Evolutionary conservation across 2,888 invertebrate species (phyloP), one percentile per base, ranked within the genome.

Genomic region (Drosophila picticornis): DNA sequence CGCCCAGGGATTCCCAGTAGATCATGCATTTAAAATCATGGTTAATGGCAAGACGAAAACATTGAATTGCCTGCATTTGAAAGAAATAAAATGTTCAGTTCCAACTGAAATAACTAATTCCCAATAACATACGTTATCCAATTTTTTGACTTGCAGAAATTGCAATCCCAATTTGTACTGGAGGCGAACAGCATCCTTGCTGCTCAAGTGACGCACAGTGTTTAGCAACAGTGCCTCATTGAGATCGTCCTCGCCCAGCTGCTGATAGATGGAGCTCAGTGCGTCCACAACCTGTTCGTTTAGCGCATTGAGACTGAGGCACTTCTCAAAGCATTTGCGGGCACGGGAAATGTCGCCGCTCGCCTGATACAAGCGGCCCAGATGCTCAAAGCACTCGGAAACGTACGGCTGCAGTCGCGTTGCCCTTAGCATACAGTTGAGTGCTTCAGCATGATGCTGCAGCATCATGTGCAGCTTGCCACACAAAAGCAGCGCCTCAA

Each of bases 1-100:
- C 98, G 46, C 97, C 98, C 80, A 99, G 94, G 78, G 97, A 96
- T 93, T 98, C 98, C 96, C 98, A 98, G 80, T 96, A 95, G 81
- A 94, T 96, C 94, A 95, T 95, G 93, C 97, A 96, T 74, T 94
- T 94, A 13, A 96, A 94, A 90, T 96, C 95, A 57, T 94, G 93
- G 91, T 96, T 95, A 10, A 97, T 95, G 53, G 96, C 96, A 91
- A 94, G 95, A 84, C 97, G 95, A 78, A 98, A 95, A 86, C 96
- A 95, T 69, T 95, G 94, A 56, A 98, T 96, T 22, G 98, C 97
- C 88, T 93, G 10, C 48, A 48, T 31, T 9, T 2, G 1, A 13
- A 7, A 1, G 4, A 1, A 9, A 16, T 46, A 0, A 25, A 16
- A n/a, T 16, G n/a, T 34, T 27, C 2, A 25, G 27, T 25, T 32